These are phyloP conservation scores for Chromobotia macracanthus DNA, from an alignment of 2,797 vertebrate genomes.

Conservation along the genomic window DNA sequence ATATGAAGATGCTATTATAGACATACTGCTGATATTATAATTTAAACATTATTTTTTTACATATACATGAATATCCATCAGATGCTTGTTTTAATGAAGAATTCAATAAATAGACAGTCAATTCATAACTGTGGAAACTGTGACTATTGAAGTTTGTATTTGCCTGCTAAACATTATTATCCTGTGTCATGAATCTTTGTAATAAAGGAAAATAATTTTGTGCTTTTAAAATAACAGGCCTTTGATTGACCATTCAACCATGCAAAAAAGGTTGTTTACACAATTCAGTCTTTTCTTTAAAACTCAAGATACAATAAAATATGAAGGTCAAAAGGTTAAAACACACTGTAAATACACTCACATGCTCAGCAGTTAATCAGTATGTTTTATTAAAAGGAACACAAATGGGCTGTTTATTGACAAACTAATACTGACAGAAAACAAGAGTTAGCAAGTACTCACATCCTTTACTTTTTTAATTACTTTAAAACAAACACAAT, in stretches of 20 bases:
- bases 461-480: not conserved
- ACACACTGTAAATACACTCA: too few relatives aligned
- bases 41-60: conserved; percentile 25
- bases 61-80: not conserved
- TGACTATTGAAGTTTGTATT: conserved; percentile 20
- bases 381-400: not conserved
- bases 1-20: conserved; percentile 59
- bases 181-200: conserved; percentile 11
- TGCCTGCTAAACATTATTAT: conserved; percentile 22
- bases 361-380: too few relatives aligned
- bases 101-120: not conserved
- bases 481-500: not conserved
- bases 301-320: too few relatives aligned
- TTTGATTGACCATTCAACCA: not conserved
- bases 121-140: not conserved
- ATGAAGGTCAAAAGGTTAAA: too few relatives aligned
- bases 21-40: conserved; percentile 30
- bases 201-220: too few relatives aligned
- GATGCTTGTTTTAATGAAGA: conserved; percentile 21
- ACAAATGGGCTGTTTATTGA: too few relatives aligned
- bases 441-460: too few relatives aligned
- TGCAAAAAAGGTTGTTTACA: not conserved
- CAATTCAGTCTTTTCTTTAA: not conserved
- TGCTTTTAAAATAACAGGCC: not conserved
- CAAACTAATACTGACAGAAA: too few relatives aligned